These are phyloP conservation scores for Chouioia cunea DNA, from an alignment of 2,888 invertebrate genomes.

Conservation along the genomic window DNA sequence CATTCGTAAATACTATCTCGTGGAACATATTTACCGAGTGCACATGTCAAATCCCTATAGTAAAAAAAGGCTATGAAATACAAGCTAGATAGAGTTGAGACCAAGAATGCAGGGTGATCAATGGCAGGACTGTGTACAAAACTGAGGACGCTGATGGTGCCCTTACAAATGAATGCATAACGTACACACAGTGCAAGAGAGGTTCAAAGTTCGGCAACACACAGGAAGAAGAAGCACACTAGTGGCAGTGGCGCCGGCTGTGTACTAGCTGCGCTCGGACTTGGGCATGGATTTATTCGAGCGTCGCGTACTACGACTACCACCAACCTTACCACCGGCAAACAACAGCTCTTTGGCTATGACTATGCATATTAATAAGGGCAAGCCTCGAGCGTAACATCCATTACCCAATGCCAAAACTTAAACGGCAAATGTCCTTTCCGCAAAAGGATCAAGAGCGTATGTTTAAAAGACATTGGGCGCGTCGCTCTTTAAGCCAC, in stretches of 20 bases:
- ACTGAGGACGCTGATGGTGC: not conserved
- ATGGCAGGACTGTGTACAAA: conserved; percentile 6
- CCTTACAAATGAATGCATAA: conserved; percentile 30
- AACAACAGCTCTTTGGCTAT: conserved; percentile 51
- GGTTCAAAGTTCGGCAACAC: conserved; percentile 8
- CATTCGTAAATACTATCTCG: too few species aligned
- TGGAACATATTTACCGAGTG: too few species aligned
- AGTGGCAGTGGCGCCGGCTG: conserved; percentile 11
- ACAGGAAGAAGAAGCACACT: conserved; percentile 15
- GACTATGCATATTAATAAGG: conserved; percentile 63
- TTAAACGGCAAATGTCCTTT: conserved; percentile 45
- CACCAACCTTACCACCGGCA: conserved; percentile 20
- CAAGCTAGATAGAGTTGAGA: too few species aligned
- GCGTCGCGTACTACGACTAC: not conserved
- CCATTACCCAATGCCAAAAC: conserved; percentile 51
- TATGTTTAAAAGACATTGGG: too few species aligned
- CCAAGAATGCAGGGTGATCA: too few species aligned
- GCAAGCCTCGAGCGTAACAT: conserved; percentile 49
- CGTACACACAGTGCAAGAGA: not conserved
- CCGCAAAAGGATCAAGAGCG: too few species aligned
- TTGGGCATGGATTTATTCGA: not conserved
- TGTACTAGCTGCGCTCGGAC: not conserved
- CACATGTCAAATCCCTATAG: too few species aligned
- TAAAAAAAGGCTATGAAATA: too few species aligned
- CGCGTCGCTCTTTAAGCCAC: conserved; percentile 26